phyloP scores from a whole-genome alignment of 2,113 vertebrate genomes.

The Forbesichthys agassizii region DNA sequence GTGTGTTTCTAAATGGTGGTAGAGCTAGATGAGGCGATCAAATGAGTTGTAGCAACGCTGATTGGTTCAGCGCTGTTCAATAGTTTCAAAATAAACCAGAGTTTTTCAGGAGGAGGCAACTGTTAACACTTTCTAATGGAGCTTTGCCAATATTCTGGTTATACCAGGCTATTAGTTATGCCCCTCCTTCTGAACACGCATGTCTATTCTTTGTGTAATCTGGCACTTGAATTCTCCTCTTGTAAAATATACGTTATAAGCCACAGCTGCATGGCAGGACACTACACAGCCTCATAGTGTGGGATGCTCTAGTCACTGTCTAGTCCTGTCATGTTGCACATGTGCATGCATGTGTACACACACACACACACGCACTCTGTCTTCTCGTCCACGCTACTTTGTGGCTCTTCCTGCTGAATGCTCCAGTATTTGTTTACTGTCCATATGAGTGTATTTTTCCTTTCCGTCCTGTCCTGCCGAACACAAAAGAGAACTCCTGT shows the following conservation, averaged over 20 bases:
- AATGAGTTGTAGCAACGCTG: too few relatives aligned
- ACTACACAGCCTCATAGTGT: background rate
- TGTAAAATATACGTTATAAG: too few relatives aligned
- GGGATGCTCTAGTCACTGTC: too few relatives aligned
- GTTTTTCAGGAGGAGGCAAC: too few relatives aligned
- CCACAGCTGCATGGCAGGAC: too few relatives aligned
- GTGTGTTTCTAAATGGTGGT: too few relatives aligned
- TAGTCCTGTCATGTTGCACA: constrained; percentile 9
- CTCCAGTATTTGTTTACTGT: constrained; percentile 70
- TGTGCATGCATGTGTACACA: constrained; percentile 10
- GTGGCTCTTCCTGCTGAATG: constrained; percentile 63
- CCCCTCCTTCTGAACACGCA: constrained; percentile 48
- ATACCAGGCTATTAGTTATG: background rate
- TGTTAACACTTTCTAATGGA: too few relatives aligned
- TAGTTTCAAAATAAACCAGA: too few relatives aligned
- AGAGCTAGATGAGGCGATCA: too few relatives aligned
- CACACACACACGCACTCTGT: constrained; percentile 9
- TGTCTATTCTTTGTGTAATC: constrained; percentile 36
- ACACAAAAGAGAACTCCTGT: constrained; percentile 69
- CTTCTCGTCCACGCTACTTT: constrained; percentile 33
- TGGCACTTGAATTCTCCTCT: too few relatives aligned
- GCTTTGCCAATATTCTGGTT: too few relatives aligned
- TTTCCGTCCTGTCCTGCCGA: constrained; percentile 65
- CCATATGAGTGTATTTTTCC: constrained; percentile 78
- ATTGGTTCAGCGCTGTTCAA: too few relatives aligned